A percentile compares a stretch with the other conserved stretches of the same genome.
Conservation (phyloP, 1,140 invertebrate genomes). For the Stegodyphus dumicola region DNA sequence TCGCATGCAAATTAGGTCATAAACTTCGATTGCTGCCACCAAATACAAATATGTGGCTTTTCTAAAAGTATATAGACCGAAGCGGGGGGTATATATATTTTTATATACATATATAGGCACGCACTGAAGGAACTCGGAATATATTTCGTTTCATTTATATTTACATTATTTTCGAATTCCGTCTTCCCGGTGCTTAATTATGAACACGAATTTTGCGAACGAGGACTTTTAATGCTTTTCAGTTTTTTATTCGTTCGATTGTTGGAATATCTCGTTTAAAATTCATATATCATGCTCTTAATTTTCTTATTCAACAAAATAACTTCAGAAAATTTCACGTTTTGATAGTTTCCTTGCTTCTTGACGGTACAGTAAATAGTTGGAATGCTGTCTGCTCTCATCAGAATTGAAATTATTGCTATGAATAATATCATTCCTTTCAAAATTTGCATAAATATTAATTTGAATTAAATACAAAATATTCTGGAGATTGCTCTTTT, state of each 20-base stretch:
- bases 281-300: no score
- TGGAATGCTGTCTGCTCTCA: no score
- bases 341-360: no score
- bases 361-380: no score
- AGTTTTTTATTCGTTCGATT: neutral
- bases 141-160: slow-evolving; percentile 38
- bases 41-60: slow-evolving; percentile 38
- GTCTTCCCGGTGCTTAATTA: slow-evolving; percentile 19
- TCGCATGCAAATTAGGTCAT: slow-evolving; percentile 54
- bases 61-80: neutral
- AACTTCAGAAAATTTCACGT: no score
- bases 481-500: no score
- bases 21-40: slow-evolving; percentile 49
- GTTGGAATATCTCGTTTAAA: no score
- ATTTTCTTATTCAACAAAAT: no score
- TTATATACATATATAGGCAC: slow-evolving; percentile 12
- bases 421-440: no score
- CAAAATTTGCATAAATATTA: no score
- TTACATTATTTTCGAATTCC: neutral
- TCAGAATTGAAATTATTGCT: no score
- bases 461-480: no score
- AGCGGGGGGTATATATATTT: slow-evolving; percentile 23
- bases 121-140: neutral
- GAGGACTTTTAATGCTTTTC: neutral
- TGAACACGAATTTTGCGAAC: slow-evolving; percentile 10